phyloP scores from a whole-genome alignment of 2,113 vertebrate species.

The Laticauda colubrina region DNA sequence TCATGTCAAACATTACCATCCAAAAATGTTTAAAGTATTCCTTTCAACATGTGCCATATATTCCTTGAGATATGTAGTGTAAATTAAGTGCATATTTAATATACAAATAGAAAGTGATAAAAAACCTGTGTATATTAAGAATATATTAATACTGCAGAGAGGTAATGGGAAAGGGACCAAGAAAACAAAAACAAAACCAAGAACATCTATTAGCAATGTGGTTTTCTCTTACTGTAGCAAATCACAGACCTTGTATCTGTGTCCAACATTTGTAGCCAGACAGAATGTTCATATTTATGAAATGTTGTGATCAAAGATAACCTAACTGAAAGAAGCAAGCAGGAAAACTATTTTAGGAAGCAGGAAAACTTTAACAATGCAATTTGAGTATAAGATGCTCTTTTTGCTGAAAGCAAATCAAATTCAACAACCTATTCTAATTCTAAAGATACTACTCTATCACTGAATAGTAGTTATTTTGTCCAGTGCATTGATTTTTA shows the following conservation, averaged over 20 bases:
- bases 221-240: background rate
- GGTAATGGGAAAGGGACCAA: background rate
- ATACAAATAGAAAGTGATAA: background rate
- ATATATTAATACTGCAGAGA: background rate
- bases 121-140: background rate
- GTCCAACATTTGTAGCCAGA: background rate
- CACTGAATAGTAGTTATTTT: constrained; percentile 2
- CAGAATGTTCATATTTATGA: background rate
- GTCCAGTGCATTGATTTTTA: constrained; percentile 39
- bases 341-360: background rate
- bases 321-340: background rate
- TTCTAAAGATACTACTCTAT: background rate
- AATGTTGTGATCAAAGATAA: background rate
- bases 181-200: background rate
- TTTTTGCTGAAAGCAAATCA: background rate
- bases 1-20: background rate
- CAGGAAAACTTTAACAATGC: background rate
- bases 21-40: background rate
- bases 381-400: constrained; percentile 25
- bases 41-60: background rate
- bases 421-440: constrained; percentile 36
- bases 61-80: background rate
- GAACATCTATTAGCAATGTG: background rate
- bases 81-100: background rate
- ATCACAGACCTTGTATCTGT: background rate